Evolutionary conservation across 2,797 vertebrate species (phyloP).

Genomic region (Fistularia tabacaria): DNA sequence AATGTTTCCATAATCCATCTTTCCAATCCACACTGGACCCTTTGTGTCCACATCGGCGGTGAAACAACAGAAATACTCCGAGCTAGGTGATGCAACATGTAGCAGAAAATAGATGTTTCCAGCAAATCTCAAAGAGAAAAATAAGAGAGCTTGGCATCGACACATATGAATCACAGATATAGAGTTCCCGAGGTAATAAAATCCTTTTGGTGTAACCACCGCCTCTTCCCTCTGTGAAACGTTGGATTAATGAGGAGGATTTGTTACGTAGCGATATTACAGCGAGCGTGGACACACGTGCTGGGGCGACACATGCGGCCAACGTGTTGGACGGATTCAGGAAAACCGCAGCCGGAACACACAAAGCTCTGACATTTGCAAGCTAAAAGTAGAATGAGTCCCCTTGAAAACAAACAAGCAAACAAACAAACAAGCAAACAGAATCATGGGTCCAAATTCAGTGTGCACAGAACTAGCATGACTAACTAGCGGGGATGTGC

Average conservation of each 20-base stretch:
- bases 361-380: too few species aligned
- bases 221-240: neutral
- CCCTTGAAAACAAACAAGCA: too few species aligned
- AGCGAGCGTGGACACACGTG: too few species aligned
- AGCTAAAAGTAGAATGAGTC: constrained; percentile 17
- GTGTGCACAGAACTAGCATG: constrained; percentile 54
- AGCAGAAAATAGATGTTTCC: neutral
- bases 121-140: too few species aligned
- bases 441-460: constrained; percentile 46
- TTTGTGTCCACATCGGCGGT: constrained; percentile 35
- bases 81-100: constrained; percentile 23
- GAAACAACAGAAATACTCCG: constrained; percentile 20
- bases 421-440: constrained; percentile 32
- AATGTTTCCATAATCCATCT: constrained; percentile 45
- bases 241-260: too few species aligned
- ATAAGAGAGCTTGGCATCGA: neutral
- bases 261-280: too few species aligned
- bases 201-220: constrained; percentile 6
- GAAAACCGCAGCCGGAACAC: too few species aligned
- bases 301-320: too few species aligned
- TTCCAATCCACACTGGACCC: constrained; percentile 38
- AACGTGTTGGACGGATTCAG: too few species aligned
- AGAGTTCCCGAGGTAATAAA: neutral
- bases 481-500: constrained; percentile 66
- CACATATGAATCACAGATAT: neutral